Evolutionary conservation across 2,888 invertebrate genomes (phyloP).

Genomic region (Mythimna albipuncta): DNA sequence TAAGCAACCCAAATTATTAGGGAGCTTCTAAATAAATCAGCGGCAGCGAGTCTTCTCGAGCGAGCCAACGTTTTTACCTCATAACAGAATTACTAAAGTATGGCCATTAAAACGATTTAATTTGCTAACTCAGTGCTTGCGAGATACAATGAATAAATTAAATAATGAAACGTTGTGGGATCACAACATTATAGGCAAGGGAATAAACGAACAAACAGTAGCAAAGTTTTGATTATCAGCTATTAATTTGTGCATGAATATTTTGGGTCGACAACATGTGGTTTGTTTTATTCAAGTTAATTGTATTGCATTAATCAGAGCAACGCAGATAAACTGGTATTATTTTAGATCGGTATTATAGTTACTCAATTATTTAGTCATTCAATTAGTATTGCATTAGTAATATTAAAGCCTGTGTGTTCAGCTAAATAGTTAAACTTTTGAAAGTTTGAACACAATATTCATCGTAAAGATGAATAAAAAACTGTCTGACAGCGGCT

Average conservation of each 20-base stretch:
- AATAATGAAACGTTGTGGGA: conserved; percentile 46
- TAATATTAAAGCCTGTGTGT: no score
- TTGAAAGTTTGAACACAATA: no score
- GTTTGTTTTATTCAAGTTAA: conserved; percentile 6
- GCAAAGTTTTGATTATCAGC: conserved; percentile 48
- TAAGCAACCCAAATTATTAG: conserved; percentile 26
- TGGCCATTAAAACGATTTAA: conserved; percentile 51
- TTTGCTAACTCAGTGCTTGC: conserved; percentile 55
- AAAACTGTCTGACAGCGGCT: no score
- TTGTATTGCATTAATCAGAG: not conserved
- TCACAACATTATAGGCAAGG: conserved; percentile 35
- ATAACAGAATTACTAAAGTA: conserved; percentile 47
- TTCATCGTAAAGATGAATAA: no score
- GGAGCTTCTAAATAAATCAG: conserved; percentile 53
- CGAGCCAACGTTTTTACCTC: conserved; percentile 36
- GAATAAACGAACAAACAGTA: conserved; percentile 39
- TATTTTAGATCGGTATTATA: not conserved
- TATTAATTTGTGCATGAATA: conserved; percentile 39
- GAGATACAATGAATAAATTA: conserved; percentile 57
- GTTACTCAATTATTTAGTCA: not conserved
- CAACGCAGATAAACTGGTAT: not conserved
- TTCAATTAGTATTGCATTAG: no score
- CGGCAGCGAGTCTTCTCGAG: conserved; percentile 37
- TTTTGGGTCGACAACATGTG: conserved; percentile 13
- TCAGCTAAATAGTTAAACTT: no score